Evolutionary conservation across 2,888 invertebrate species (phyloP), one percentile per base, ranked within the genome.

Genomic region (Eristalinus sepulchralis): DNA sequence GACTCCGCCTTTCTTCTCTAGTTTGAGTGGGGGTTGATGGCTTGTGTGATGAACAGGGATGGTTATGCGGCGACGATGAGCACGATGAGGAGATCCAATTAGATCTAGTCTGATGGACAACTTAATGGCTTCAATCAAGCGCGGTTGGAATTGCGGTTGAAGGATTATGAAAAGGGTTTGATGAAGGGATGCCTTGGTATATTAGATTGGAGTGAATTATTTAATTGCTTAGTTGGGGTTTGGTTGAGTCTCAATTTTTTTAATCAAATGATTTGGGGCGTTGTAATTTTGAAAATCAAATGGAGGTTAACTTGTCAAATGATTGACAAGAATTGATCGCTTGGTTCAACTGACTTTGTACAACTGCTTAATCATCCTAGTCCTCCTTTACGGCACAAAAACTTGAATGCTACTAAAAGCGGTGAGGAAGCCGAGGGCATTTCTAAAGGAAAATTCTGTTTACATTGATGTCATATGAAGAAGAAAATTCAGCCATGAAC

Each of bases 1-100:
- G 27, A 31, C 66, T 75, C 75, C 75, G 57, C 75, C 75, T 39
- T 66, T 66, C 75, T 59, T 66, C 57, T 22, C 24, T 34, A 1
- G 2, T 2, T 9, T 13, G 8, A 5, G 13, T 27, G 13, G 11
- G 64, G 64, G 64, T 22, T 63, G 66, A 31, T 66, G 33, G 39
- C 2, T 57, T 8, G 4, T 0, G 3, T 3, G 24, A 11, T 22
- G 24, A 5, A 6, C 24, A 24, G 13, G 24, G 47, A 5, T 0
- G 39, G 39, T 1, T 13, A 39, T 10, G 4, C 34, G 11, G 11
- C 11, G 34, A 4, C 10, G 36, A n/a, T 2, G 39, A 39, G n/a
- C n/a, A n/a, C n/a, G 39, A 13, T 13, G 39, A 39, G 39, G n/a
- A 3, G 39, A n/a, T 47, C 47, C 47, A 47, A 47, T 47, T 47